phyloP scores from a whole-genome alignment of 2,888 invertebrate genomes.

The Cantharis nigra region DNA sequence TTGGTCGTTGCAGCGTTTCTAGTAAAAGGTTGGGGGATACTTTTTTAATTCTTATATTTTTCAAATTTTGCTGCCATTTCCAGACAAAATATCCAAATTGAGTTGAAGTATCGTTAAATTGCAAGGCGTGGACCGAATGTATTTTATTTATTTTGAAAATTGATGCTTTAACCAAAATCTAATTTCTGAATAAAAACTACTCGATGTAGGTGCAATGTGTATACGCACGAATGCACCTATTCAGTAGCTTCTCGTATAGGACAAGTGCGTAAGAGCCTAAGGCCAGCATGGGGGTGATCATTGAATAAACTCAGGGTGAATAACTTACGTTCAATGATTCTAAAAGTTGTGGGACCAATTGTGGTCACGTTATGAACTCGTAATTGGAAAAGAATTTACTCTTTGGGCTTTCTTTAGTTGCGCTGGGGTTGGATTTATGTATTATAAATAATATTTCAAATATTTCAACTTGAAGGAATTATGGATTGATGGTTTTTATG shows the following conservation, averaged over 20 bases:
- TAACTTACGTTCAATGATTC: conserved; percentile 17
- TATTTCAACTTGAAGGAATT: conserved; percentile 24
- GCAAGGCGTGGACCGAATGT: too few relatives aligned
- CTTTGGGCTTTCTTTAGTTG: conserved; percentile 31
- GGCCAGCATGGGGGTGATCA: conserved; percentile 22
- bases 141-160: neutral
- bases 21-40: too few relatives aligned
- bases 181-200: conserved; percentile 20
- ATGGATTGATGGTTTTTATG: conserved; percentile 34
- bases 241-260: conserved; percentile 38
- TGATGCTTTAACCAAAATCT: conserved; percentile 23
- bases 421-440: conserved; percentile 17
- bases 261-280: conserved; percentile 38
- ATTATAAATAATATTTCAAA: conserved; percentile 18
- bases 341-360: conserved; percentile 26
- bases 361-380: conserved; percentile 34
- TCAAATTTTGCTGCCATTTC: too few relatives aligned
- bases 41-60: too few relatives aligned
- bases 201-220: conserved; percentile 50
- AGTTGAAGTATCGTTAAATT: neutral
- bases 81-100: neutral
- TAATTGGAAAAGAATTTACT: conserved; percentile 48
- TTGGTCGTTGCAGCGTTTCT: too few relatives aligned
- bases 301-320: conserved; percentile 25
- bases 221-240: conserved; percentile 46